phyloP scores from a whole-genome alignment of 1,140 invertebrate genomes.

The Homalodisca vitripennis region DNA sequence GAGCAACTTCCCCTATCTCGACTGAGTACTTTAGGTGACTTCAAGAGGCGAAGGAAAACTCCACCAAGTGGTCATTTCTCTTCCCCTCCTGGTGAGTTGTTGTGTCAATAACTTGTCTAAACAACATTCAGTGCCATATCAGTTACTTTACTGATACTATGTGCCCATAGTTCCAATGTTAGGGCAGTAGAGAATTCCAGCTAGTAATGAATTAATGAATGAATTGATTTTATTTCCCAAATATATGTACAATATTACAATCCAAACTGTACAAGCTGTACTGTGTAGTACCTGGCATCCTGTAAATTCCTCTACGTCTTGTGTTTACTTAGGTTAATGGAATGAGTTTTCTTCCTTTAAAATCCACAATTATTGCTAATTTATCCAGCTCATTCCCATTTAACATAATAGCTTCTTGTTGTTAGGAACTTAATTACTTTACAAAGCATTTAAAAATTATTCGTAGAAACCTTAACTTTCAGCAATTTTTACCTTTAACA shows the following conservation, averaged over 20 bases:
- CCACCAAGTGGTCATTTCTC: conserved; percentile 33
- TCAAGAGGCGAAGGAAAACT: conserved; percentile 37
- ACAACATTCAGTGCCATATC: neutral
- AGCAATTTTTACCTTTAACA: no score
- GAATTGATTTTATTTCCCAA: no score
- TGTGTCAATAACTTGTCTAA: neutral
- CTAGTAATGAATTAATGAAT: neutral
- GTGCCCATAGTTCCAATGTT: no score
- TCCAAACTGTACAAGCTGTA: neutral
- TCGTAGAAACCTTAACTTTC: no score
- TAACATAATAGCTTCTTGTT: no score
- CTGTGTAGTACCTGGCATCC: neutral
- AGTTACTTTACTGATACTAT: neutral
- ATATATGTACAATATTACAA: neutral
- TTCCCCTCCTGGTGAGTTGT: conserved; percentile 12
- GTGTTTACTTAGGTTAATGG: no score
- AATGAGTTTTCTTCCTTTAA: no score
- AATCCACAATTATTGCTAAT: no score
- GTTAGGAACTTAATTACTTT: no score
- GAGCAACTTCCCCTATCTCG: conserved; percentile 31
- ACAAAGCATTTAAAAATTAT: no score
- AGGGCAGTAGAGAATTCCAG: neutral
- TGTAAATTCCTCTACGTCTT: neutral
- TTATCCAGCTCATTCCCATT: no score
- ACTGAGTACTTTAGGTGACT: conserved; percentile 33